These are phyloP conservation scores for Dicrurus megarhynchus DNA, from an alignment of 2,113 vertebrate species.

Conservation along the genomic window DNA sequence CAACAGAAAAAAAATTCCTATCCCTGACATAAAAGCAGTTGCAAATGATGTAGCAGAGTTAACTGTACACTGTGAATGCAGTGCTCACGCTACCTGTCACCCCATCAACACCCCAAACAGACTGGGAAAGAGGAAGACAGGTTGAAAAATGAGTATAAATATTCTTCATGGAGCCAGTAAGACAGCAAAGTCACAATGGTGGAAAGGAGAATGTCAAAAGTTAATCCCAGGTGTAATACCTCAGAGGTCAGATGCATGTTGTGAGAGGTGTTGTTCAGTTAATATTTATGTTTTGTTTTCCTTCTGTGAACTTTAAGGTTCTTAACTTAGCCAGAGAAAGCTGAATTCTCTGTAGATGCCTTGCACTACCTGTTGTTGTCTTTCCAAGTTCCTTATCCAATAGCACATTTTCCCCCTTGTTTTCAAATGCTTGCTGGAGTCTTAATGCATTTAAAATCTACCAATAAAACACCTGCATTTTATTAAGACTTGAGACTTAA, in stretches of 20 bases:
- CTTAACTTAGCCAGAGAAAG: conserved; percentile 38
- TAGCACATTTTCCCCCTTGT: conserved; percentile 38
- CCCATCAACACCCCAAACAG: background rate
- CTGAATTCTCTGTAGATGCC: conserved; percentile 34
- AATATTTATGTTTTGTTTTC: background rate
- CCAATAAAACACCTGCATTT: conserved; percentile 76
- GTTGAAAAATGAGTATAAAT: background rate
- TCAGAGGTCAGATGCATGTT: background rate
- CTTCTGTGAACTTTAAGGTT: background rate
- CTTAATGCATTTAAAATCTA: conserved; percentile 1
- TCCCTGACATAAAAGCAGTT: background rate
- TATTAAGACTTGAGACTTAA: conserved; percentile 67
- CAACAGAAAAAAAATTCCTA: background rate
- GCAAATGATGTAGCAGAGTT: background rate
- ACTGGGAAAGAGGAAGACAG: background rate
- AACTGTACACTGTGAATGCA: background rate
- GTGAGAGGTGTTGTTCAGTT: background rate
- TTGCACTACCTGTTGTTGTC: conserved; percentile 3
- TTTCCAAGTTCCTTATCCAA: conserved; percentile 63
- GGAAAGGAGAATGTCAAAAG: background rate
- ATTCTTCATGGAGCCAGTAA: background rate
- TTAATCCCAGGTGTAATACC: background rate
- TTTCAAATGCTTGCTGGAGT: conserved; percentile 42
- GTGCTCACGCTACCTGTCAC: background rate
- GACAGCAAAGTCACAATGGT: background rate